phyloP scores from a whole-genome alignment of 2,797 vertebrate species.

The Yasuhikotakia modesta region DNA sequence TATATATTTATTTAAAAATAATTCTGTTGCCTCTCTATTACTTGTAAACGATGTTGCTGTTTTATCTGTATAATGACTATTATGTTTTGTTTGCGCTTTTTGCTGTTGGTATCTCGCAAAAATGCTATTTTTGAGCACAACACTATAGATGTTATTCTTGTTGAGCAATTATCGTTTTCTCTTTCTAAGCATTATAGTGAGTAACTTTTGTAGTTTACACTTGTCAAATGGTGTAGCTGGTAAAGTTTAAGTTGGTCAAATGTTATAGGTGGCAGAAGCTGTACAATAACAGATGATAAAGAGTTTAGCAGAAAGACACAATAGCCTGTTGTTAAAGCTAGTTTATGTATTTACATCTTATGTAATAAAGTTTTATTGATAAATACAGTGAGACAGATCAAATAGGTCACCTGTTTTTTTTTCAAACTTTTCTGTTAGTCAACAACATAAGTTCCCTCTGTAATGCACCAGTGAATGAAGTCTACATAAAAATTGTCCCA shows the following conservation, averaged over 20 bases:
- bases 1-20: too few relatives aligned
- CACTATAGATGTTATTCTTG: neutral
- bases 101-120: neutral
- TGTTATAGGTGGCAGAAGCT: neutral
- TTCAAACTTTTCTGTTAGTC: conserved; percentile 68
- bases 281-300: neutral
- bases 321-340: neutral
- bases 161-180: neutral
- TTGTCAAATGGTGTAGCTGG: neutral
- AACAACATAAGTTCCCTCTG: conserved; percentile 51
- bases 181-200: neutral
- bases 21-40: neutral
- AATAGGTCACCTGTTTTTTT: neutral
- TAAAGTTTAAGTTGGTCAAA: neutral
- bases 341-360: neutral
- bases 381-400: neutral
- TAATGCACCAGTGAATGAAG: conserved; percentile 59
- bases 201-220: neutral
- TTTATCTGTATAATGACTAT: neutral
- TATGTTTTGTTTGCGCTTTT: neutral
- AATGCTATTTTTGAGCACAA: neutral
- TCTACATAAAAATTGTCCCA: conserved; percentile 56
- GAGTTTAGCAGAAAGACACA: neutral
- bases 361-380: neutral
- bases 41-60: neutral